A percentile compares a stretch with the other conserved stretches of the same genome.
These are phyloP conservation scores for Acrobasis repandana DNA, from an alignment of 2,888 invertebrate genomes.

Conservation along the genomic window DNA sequence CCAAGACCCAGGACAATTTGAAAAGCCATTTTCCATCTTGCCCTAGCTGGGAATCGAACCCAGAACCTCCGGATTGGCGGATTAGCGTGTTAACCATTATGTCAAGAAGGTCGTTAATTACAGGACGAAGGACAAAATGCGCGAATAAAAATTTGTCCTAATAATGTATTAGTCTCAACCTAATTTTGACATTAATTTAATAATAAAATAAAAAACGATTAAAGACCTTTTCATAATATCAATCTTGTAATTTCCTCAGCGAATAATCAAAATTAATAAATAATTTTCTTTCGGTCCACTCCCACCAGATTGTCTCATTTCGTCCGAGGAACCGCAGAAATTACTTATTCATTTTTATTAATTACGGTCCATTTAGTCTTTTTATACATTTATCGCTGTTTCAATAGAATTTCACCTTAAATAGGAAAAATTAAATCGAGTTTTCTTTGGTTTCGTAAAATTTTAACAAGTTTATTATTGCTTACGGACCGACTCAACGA, in stretches of 20 bases:
- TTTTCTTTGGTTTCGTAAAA: background rate
- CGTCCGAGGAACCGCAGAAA: background rate
- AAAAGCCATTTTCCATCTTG: no score
- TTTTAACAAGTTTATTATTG: no score
- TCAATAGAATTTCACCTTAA: background rate
- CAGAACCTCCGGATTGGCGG: no score
- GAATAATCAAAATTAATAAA: background rate
- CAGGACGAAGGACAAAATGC: background rate
- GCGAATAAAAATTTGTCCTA: no score
- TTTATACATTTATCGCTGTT: background rate
- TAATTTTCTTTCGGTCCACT: background rate
- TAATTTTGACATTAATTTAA: no score
- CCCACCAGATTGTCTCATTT: background rate
- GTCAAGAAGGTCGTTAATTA: no score
- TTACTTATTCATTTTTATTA: constrained; percentile 6
- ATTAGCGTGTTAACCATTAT: no score
- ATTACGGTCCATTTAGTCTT: background rate
- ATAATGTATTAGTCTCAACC: no score
- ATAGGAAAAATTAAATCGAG: background rate
- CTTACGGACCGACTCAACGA: no score
- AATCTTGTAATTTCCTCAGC: background rate
- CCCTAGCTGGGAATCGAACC: no score
- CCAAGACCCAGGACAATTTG: no score
- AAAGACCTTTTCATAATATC: background rate
- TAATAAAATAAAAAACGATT: no score